A percentile compares a stretch with the other conserved stretches of the same genome.
Conservation (phyloP, 2,888 invertebrate species). For the Hermaeophaga mercurialis region DNA sequence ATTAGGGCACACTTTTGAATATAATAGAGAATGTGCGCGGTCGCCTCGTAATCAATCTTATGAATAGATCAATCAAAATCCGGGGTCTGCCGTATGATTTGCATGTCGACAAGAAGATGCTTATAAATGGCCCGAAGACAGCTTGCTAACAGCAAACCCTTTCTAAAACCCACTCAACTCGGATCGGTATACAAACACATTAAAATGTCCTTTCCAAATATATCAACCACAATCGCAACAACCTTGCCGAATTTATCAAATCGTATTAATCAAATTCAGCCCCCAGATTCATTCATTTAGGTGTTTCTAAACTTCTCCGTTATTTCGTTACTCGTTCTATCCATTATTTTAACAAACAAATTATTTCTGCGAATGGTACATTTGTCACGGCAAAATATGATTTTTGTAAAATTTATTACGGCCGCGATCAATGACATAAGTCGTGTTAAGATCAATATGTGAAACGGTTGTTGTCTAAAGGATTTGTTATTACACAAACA, state of each 20-base stretch:
- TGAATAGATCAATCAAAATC: slow-evolving; percentile 59
- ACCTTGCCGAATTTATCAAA: slow-evolving; percentile 32
- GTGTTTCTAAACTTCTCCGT: not conserved
- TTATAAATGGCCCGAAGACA: slow-evolving; percentile 59
- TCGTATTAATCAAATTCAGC: slow-evolving; percentile 28
- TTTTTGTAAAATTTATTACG: slow-evolving; percentile 22
- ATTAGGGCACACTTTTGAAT: slow-evolving; percentile 32
- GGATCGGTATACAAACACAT: slow-evolving; percentile 43
- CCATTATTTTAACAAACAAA: no score
- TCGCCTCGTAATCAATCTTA: slow-evolving; percentile 57
- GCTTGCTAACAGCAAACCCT: slow-evolving; percentile 40
- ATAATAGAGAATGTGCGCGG: slow-evolving; percentile 40
- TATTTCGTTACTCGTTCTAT: no score
- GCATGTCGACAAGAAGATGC: slow-evolving; percentile 59
- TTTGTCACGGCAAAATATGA: slow-evolving; percentile 9
- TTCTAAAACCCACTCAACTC: slow-evolving; percentile 45
- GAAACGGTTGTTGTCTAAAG: slow-evolving; percentile 42
- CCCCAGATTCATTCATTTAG: slow-evolving; percentile 15
- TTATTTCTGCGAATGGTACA: no score
- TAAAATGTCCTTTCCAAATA: slow-evolving; percentile 37
- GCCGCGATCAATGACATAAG: slow-evolving; percentile 26
- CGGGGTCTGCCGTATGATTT: slow-evolving; percentile 57
- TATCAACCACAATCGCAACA: slow-evolving; percentile 29
- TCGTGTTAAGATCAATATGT: slow-evolving; percentile 34
- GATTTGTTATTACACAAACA: slow-evolving; percentile 52